Evolutionary conservation across 2,888 invertebrate genomes (phyloP), one percentile per base, ranked within the genome.

Genomic region (Mythimna vitellina): DNA sequence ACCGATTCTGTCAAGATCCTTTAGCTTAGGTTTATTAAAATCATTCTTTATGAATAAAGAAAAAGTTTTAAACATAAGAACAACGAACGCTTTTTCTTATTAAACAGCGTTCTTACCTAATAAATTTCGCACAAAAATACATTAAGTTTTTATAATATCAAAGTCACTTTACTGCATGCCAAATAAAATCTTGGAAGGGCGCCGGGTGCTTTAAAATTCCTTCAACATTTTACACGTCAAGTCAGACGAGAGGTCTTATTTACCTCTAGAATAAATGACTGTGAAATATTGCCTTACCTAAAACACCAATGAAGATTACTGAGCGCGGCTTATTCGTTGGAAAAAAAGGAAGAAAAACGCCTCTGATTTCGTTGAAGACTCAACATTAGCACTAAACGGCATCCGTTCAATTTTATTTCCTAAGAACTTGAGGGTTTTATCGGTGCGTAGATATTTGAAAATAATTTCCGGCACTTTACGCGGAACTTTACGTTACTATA

Each of bases 371-470:
- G 79, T 68, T 66, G 65, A 83, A 82, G 66, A 80, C 56, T 54
- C 51, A 69, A 76, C 81, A 86, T 88, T 84, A 83, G 83, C 78
- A 73, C 76, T 83, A 82, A 86, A 82, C 76, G 85, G 85, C 84
- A 87, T 84, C 83, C 83, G 80, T 85, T 84, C 84, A 85, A 85
- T 88, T 88, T 89, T 86, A 88, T 87, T 85, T 83, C 77, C 75
- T 85, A 62, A 71, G 69, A 70, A 82, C 76, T 80, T 68, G 77
- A 85, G 71, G 81, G 74, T 84, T 80, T 87, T 87, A 82, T 83
- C 83, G 73, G 58, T 54, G n/a, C 38, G 62, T 64, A 56, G 66
- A 73, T 71, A 68, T 79, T 69, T 64, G 65, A 73, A 74, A 82
- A 85, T 85, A 81, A 87, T 86, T 88, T 75, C 80, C 84, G 86